A percentile compares a stretch with the other conserved stretches of the same genome.
phyloP scores from a whole-genome alignment of 2,113 vertebrate genomes.

The Periophthalmodon schlosseri region DNA sequence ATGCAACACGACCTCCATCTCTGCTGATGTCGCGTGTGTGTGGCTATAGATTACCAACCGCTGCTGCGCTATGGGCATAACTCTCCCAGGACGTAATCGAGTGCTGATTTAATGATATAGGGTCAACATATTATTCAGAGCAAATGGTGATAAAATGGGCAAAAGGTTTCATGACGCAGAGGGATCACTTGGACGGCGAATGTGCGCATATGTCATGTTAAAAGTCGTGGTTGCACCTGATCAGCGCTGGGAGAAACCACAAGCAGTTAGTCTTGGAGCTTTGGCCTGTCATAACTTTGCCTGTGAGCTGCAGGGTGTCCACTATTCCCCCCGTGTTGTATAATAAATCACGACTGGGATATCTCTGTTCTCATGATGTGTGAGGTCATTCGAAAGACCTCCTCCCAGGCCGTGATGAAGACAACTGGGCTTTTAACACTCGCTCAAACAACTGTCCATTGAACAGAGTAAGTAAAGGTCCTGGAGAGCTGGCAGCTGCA shows the following conservation, averaged over 20 bases:
- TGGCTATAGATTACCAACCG: slow-evolving; percentile 37
- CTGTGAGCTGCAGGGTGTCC: slow-evolving; percentile 27
- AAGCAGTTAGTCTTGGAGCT: slow-evolving; percentile 50
- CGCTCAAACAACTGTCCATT: slow-evolving; percentile 24
- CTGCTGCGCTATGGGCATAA: slow-evolving; percentile 31
- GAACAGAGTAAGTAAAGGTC: slow-evolving; percentile 33
- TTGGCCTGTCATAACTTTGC: slow-evolving; percentile 51
- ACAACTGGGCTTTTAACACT: slow-evolving; percentile 43
- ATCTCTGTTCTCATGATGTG: slow-evolving; percentile 45
- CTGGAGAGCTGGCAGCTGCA: slow-evolving; percentile 61
- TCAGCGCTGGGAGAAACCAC: slow-evolving; percentile 48
- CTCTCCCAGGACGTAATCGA: slow-evolving; percentile 37
- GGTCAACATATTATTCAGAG: slow-evolving; percentile 56
- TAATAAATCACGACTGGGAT: slow-evolving; percentile 36
- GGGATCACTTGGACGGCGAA: slow-evolving; percentile 39
- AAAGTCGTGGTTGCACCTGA: slow-evolving; percentile 60
- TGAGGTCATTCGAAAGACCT: slow-evolving; percentile 59
- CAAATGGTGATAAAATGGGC: slow-evolving; percentile 51
- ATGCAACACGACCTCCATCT: slow-evolving; percentile 52
- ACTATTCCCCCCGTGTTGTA: slow-evolving; percentile 32
- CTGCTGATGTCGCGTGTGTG: slow-evolving; percentile 42
- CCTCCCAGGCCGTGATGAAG: slow-evolving; percentile 2
- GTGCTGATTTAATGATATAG: slow-evolving; percentile 51
- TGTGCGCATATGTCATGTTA: slow-evolving; percentile 54
- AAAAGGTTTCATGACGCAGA: slow-evolving; percentile 19